These are phyloP conservation scores for Lasioglossum calceatum DNA, from an alignment of 2,888 invertebrate genomes.

Conservation along the genomic window DNA sequence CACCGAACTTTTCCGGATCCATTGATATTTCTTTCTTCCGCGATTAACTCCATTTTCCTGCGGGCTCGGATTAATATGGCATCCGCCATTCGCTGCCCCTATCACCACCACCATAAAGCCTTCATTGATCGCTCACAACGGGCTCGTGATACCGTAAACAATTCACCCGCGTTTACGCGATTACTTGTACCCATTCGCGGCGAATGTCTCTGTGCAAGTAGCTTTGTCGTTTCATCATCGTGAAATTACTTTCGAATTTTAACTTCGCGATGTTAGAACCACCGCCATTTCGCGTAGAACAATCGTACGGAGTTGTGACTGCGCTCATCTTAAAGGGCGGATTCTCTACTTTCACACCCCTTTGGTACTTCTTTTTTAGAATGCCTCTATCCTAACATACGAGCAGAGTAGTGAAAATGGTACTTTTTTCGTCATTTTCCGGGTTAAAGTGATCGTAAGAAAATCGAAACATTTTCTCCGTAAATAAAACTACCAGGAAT, in stretches of 20 bases:
- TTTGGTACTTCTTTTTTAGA: not conserved
- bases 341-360: not conserved
- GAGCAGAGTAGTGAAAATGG: not conserved
- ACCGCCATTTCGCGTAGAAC: not conserved
- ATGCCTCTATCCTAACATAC: not conserved
- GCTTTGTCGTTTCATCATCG: not conserved
- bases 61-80: not conserved
- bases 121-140: not conserved
- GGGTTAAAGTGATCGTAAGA: accelerated
- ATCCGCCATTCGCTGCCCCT: not conserved
- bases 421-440: not conserved
- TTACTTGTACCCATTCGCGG: not conserved
- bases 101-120: not conserved
- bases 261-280: not conserved
- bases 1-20: not conserved
- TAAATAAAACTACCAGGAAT: not conserved
- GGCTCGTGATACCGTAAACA: not conserved
- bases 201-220: not conserved
- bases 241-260: not conserved
- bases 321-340: not conserved
- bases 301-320: not conserved
- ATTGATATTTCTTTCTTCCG: not conserved
- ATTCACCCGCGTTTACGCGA: not conserved
- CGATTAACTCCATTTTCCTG: not conserved
- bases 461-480: not conserved